Evolutionary conservation across 2,113 vertebrate species (phyloP).

Genomic region (Periophthalmodon schlosseri): DNA sequence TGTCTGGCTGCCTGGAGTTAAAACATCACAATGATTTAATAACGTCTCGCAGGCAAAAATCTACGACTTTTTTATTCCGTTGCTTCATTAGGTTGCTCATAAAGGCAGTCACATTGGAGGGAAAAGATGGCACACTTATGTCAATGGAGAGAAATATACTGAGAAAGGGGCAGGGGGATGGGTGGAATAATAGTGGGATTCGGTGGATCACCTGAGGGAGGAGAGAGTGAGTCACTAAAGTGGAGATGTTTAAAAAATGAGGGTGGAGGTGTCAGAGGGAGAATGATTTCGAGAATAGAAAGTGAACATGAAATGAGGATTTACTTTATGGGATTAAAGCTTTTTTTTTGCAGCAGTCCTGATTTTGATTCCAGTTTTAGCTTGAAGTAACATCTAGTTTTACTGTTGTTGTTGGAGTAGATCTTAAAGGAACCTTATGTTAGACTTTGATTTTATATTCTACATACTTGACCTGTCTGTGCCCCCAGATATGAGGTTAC

Average conservation of each 20-base stretch:
- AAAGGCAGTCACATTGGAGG: conserved; percentile 64
- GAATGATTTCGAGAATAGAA: conserved; percentile 3
- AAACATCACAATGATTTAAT: conserved; percentile 64
- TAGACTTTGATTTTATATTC: too few species aligned
- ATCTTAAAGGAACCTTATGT: not conserved
- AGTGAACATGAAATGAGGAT: not conserved
- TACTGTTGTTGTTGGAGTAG: not conserved
- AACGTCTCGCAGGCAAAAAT: conserved; percentile 49
- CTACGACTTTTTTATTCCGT: conserved; percentile 40
- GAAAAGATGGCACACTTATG: conserved; percentile 38
- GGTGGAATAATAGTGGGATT: conserved; percentile 41
- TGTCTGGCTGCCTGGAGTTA: conserved; percentile 33
- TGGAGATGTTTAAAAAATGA: conserved; percentile 12
- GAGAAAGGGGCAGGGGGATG: conserved; percentile 36
- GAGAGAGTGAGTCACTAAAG: conserved; percentile 21
- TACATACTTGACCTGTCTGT: too few species aligned
- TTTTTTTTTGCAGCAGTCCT: not conserved
- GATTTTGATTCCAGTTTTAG: not conserved
- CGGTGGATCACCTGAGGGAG: conserved; percentile 34
- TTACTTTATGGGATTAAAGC: not conserved
- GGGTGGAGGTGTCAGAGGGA: not conserved
- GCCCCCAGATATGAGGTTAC: too few species aligned
- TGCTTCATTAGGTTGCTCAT: conserved; percentile 65
- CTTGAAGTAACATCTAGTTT: not conserved
- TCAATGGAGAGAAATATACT: conserved; percentile 28